These are phyloP conservation scores for Hedychridium roseum DNA, from an alignment of 2,888 invertebrate species.

Conservation along the genomic window DNA sequence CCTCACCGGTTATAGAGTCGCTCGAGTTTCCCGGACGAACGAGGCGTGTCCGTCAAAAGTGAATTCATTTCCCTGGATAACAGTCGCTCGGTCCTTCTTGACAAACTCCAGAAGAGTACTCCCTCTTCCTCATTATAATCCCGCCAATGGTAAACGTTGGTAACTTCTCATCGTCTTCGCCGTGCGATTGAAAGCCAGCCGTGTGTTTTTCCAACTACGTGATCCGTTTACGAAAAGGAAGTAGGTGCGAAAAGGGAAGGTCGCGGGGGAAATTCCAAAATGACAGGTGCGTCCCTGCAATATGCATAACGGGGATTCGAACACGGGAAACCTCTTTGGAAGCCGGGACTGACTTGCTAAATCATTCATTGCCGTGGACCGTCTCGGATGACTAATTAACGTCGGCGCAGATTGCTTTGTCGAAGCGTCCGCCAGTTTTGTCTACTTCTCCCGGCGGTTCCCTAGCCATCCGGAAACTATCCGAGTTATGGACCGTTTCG, in stretches of 20 bases:
- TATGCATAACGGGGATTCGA: slow-evolving; percentile 57
- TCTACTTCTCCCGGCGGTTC: no score
- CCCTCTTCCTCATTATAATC: no score
- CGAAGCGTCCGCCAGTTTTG: slow-evolving; percentile 27
- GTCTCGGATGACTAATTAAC: slow-evolving; percentile 57
- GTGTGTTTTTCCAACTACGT: no score
- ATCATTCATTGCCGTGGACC: slow-evolving; percentile 54
- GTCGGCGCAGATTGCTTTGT: slow-evolving; percentile 39
- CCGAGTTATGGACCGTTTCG: no score
- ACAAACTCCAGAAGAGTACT: no score
- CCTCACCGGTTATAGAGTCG: background rate
- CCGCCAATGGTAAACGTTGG: no score
- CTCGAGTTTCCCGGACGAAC: slow-evolving; percentile 8
- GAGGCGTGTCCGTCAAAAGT: slow-evolving; percentile 24
- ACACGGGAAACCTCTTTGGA: slow-evolving; percentile 61
- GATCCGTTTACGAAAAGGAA: no score
- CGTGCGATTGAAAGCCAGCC: no score
- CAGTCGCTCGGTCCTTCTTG: no score
- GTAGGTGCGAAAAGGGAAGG: background rate
- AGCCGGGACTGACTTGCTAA: slow-evolving; percentile 46
- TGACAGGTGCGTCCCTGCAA: slow-evolving; percentile 58
- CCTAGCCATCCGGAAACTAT: no score
- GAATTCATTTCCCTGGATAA: slow-evolving; percentile 23
- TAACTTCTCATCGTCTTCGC: no score
- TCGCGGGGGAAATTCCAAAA: slow-evolving; percentile 41